Base-by-base conservation (phyloP, 2,797 vertebrate species). In the Mallotus villosus region DNA sequence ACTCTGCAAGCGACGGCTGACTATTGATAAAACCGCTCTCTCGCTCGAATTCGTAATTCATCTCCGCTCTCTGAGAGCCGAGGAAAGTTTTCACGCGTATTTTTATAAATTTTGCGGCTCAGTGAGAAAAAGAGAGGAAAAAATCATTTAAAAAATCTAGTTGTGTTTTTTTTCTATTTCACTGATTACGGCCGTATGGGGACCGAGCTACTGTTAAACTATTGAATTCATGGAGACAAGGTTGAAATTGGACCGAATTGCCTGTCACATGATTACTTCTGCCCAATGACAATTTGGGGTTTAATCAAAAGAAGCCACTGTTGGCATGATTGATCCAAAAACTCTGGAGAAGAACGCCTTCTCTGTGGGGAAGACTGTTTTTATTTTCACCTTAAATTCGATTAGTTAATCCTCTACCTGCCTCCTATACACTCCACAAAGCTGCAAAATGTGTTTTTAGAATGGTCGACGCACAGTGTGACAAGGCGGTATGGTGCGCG, bases 21-120 rank as follows among this genome's bases (percentile, higher is more conserved):
- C 98, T 99, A 97, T 99, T 99, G 97, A 99, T 99, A 98, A 99
- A 99, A 95, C 98, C 98, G 94, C 96, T 99, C 97, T 99, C 98
- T 96, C 97, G 96, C 96, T 98, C 97, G 95, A 98, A 99, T 97
- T 97, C 97, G 98, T 97, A 99, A 99, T 99, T 99, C 98, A 99
- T 99, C 96, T 98, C 98, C 97, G 95, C 97, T 96, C 91, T 82
- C 89, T 91, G 86, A 86, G 91, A 91, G 89, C 89, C 88, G 85
- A 84, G 91, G 88, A 94, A 97, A 98, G 97, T 95, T 97, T 96
- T 93, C 93, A 94, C 93, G 94, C 93, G 94, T 94, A 94, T 95
- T 92, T 93, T 93, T 95, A 93, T 91, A 96, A 96, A 96, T 94
- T 94, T 95, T 94, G 94, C 94, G 93, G 92, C 94, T 89, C 85